These are phyloP conservation scores for Chloropsis cyanopogon DNA, from an alignment of 2,113 vertebrate species.

Conservation along the genomic window DNA sequence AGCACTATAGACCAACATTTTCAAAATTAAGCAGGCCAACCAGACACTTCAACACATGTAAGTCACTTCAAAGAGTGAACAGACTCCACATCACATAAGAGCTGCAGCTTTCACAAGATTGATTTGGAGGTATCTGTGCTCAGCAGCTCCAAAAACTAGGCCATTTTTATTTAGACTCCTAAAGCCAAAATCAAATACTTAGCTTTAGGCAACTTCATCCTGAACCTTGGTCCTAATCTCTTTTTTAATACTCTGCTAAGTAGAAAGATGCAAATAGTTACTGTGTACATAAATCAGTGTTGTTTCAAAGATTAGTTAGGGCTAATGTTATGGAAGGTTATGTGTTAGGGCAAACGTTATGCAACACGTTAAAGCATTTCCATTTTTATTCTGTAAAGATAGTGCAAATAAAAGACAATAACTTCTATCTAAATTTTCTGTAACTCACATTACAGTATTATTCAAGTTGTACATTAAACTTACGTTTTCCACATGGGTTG, in stretches of 20 bases:
- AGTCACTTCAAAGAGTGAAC: not conserved
- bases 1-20: not conserved
- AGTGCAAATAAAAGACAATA: not conserved
- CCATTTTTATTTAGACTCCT: slow-evolving; percentile 7
- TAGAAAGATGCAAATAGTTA: slow-evolving; percentile 31
- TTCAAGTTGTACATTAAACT: not conserved
- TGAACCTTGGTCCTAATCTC: slow-evolving; percentile 36
- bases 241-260: slow-evolving; percentile 21
- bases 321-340: not conserved
- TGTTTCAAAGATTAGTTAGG: slow-evolving; percentile 22
- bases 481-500: not conserved
- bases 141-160: slow-evolving; percentile 9
- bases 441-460: not conserved
- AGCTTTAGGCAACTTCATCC: slow-evolving; percentile 2
- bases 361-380: not conserved
- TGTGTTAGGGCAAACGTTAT: not conserved
- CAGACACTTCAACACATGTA: not conserved
- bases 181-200: slow-evolving; percentile 33
- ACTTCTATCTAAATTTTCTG: not conserved
- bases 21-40: not conserved
- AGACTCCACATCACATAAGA: not conserved
- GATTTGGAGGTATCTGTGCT: not conserved
- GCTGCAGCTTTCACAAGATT: not conserved
- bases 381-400: not conserved
- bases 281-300: slow-evolving; percentile 12